These are phyloP conservation scores for Anolis apletophallus DNA, from an alignment of 2,797 vertebrate species.

Conservation along the genomic window DNA sequence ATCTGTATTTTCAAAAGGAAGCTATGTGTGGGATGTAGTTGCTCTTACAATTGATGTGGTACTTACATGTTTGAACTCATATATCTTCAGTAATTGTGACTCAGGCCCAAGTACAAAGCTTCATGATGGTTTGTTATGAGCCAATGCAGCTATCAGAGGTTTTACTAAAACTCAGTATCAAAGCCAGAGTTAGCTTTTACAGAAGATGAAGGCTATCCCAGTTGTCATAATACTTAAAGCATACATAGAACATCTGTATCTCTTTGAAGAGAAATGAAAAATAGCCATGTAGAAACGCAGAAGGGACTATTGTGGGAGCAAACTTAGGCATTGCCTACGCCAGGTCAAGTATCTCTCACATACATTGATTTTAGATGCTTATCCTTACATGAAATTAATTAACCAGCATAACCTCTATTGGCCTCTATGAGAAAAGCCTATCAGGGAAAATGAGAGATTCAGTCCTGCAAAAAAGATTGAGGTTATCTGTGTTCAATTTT, in stretches of 20 bases:
- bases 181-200: not conserved
- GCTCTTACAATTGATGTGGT: too few relatives aligned
- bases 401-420: not conserved
- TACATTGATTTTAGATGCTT: not conserved
- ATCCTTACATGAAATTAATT: not conserved
- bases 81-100: not conserved
- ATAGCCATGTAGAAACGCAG: not conserved
- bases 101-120: not conserved
- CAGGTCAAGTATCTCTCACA: not conserved
- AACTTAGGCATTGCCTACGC: not conserved
- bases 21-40: too few relatives aligned
- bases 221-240: not conserved
- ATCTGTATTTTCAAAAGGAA: not conserved
- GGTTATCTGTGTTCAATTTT: not conserved
- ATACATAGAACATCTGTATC: not conserved
- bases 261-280: not conserved
- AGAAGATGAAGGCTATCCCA: not conserved
- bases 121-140: not conserved
- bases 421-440: not conserved
- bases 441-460: not conserved
- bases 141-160: not conserved
- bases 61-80: not conserved
- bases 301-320: not conserved
- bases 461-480: not conserved
- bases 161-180: not conserved